Percentiles rank a stretch among this genome's conserved stretches.
phyloP scores from a whole-genome alignment of 2,888 invertebrate genomes.

The Sclerodermus sp. region DNA sequence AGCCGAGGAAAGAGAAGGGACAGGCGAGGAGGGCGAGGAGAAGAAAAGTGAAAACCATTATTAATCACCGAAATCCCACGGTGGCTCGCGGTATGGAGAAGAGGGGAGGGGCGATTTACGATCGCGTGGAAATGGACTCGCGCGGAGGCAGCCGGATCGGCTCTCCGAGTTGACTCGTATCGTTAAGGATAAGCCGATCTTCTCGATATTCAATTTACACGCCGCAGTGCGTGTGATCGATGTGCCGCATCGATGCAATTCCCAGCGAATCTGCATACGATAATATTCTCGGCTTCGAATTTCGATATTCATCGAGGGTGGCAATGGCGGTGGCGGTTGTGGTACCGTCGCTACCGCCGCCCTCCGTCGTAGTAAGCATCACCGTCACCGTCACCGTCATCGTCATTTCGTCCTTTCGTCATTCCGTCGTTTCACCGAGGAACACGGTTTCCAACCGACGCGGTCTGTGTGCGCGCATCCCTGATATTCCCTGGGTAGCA shows the following conservation, averaged over 20 bases:
- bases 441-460: too few relatives aligned
- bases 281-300: conserved; percentile 28
- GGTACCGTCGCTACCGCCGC: too few relatives aligned
- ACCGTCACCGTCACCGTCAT: too few relatives aligned
- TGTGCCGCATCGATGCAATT: conserved; percentile 31
- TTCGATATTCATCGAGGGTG: conserved; percentile 21
- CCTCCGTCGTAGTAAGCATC: too few relatives aligned
- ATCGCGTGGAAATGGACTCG: conserved; percentile 27
- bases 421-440: too few relatives aligned
- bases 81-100: conserved; percentile 4
- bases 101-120: conserved; percentile 30
- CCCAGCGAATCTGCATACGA: conserved; percentile 36
- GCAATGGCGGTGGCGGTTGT: too few relatives aligned
- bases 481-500: too few relatives aligned
- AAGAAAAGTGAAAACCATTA: not conserved
- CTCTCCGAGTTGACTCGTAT: conserved; percentile 19
- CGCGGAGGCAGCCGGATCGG: conserved; percentile 9
- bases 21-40: not conserved
- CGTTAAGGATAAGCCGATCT: conserved; percentile 38
- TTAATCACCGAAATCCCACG: not conserved
- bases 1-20: not conserved
- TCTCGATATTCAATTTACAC: conserved; percentile 38
- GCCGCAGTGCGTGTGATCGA: conserved; percentile 36
- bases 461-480: too few relatives aligned
- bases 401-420: too few relatives aligned